These are phyloP conservation scores for Ptychobarbus kaznakovi DNA, from an alignment of 2,797 vertebrate species.

Conservation along the genomic window DNA sequence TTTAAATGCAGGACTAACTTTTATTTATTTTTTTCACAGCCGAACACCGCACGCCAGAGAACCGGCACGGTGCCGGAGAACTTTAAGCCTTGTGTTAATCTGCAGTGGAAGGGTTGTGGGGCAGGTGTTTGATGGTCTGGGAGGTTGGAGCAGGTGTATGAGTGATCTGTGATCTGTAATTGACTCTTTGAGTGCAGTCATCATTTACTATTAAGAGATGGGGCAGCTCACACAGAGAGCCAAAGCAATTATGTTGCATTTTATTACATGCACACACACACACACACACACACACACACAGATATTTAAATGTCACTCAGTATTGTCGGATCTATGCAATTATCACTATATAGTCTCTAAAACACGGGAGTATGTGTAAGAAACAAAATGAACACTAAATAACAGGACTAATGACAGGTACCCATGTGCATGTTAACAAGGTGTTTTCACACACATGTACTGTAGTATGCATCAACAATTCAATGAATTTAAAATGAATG, in stretches of 20 bases:
- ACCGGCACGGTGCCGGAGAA: too few species aligned
- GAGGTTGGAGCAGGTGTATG: conserved; percentile 39
- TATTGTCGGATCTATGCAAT: neutral
- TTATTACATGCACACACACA: neutral
- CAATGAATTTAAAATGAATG: conserved; percentile 20
- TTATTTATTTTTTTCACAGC: too few species aligned
- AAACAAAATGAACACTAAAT: neutral
- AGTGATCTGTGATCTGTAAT: conserved; percentile 37
- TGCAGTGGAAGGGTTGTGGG: neutral
- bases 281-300: neutral
- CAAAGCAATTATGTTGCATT: conserved; percentile 23
- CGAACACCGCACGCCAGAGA: too few species aligned
- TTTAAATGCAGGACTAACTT: too few species aligned
- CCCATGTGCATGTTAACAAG: neutral
- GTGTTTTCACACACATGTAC: conserved; percentile 28
- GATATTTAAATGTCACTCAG: neutral
- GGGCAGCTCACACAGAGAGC: conserved; percentile 8
- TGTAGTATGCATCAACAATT: conserved; percentile 23
- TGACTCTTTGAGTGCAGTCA: conserved; percentile 39
- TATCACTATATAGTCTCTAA: neutral
- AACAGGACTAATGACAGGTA: neutral
- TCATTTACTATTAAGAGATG: conserved; percentile 38
- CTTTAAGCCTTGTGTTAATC: neutral
- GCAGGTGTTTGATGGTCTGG: conserved; percentile 31
- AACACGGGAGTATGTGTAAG: neutral